Conservation (phyloP, 2,888 invertebrate genomes). For the Eudasyphora cyanicolor region DNA sequence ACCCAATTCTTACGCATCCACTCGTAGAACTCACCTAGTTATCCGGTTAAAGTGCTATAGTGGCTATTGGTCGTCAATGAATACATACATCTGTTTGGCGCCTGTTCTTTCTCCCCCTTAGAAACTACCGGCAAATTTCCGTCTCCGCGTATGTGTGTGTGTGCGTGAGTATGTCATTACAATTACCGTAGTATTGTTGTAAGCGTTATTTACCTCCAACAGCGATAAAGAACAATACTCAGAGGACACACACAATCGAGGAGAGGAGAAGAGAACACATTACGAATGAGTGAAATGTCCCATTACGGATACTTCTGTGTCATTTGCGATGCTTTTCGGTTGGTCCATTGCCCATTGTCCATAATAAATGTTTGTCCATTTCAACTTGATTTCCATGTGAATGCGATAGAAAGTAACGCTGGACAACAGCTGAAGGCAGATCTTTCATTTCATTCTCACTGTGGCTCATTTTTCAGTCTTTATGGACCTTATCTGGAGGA, state of each 20-base stretch:
- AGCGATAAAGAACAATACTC: background rate
- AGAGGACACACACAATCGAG: background rate
- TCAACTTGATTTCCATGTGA: background rate
- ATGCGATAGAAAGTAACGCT: slow-evolving; percentile 16
- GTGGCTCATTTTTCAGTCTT: background rate
- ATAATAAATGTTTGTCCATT: slow-evolving; percentile 42
- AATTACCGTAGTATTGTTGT: slow-evolving; percentile 7
- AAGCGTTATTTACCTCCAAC: background rate
- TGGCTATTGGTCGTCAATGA: too few species aligned
- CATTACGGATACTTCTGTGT: slow-evolving; percentile 38
- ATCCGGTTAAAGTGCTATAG: too few species aligned
- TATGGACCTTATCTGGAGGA: background rate
- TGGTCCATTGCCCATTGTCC: too few species aligned
- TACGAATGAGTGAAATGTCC: slow-evolving; percentile 42
- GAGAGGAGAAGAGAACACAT: background rate
- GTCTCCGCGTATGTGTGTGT: background rate
- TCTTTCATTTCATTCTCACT: background rate
- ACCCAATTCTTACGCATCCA: too few species aligned
- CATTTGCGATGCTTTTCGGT: slow-evolving; percentile 1
- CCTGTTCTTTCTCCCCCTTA: too few species aligned
- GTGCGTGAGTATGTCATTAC: slow-evolving; percentile 21
- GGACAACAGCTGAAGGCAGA: background rate
- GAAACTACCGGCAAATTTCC: too few species aligned
- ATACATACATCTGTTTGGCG: too few species aligned
- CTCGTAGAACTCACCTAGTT: too few species aligned